Conservation (phyloP, 2,113 vertebrate genomes). For the Copsychus sechellarum region DNA sequence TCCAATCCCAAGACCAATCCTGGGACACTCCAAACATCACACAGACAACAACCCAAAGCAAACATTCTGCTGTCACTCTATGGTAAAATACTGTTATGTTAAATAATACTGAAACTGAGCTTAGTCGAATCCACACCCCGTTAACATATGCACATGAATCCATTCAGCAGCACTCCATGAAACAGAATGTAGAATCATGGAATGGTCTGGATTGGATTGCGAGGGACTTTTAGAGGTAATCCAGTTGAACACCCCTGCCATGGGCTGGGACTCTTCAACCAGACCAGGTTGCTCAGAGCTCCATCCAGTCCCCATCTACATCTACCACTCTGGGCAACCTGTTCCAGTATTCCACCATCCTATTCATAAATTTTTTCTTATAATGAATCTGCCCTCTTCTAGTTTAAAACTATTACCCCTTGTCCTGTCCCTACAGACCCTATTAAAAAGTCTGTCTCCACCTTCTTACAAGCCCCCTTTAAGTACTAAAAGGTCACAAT, state of each 20-base stretch:
- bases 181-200: neutral
- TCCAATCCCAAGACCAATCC: neutral
- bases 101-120: neutral
- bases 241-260: neutral
- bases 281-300: neutral
- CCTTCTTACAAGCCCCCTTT: neutral
- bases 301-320: neutral
- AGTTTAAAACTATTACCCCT: neutral
- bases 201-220: neutral
- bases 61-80: neutral
- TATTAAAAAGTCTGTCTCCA: neutral
- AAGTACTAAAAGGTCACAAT: neutral
- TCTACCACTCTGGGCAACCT: neutral
- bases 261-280: neutral
- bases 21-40: neutral
- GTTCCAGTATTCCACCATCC: neutral
- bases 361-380: neutral
- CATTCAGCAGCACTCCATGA: neutral
- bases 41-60: neutral
- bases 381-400: neutral
- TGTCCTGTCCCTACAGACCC: neutral
- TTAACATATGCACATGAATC: neutral
- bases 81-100: neutral
- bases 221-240: neutral
- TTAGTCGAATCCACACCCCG: neutral